phyloP scores from a whole-genome alignment of 2,113 vertebrate species.

The Pteropus alecto region DNA sequence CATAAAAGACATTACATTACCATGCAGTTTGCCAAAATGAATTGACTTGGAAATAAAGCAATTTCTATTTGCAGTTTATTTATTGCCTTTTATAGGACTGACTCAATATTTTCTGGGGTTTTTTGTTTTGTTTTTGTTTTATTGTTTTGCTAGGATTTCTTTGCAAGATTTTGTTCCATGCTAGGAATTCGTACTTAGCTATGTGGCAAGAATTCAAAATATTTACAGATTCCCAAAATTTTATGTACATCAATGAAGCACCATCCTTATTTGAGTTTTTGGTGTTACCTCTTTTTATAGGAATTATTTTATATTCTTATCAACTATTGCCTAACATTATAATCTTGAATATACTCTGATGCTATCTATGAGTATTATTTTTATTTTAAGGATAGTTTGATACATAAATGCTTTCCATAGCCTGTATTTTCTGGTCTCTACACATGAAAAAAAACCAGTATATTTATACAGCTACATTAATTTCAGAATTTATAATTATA shows the following conservation, averaged over 20 bases:
- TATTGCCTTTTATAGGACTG: constrained; percentile 53
- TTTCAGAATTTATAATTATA: constrained; percentile 68
- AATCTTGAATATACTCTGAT: neutral
- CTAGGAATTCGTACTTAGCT: constrained; percentile 43
- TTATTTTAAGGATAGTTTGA: constrained; percentile 51
- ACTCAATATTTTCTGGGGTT: constrained; percentile 43
- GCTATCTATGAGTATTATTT: neutral
- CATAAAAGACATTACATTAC: constrained; percentile 21
- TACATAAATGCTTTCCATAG: neutral
- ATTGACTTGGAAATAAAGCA: constrained; percentile 56
- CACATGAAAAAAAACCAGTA: neutral
- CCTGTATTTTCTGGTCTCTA: neutral
- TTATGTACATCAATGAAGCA: neutral
- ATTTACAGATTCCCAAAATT: constrained; percentile 11
- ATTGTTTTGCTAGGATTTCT: constrained; percentile 59
- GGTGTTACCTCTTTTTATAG: constrained; percentile 39
- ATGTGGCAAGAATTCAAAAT: constrained; percentile 54
- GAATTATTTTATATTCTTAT: constrained; percentile 38
- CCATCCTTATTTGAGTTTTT: constrained; percentile 20
- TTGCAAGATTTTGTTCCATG: constrained; percentile 16
- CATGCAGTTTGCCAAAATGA: constrained; percentile 46
- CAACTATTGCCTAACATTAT: constrained; percentile 43
- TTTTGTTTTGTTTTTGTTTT: constrained; percentile 32
- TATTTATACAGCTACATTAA: constrained; percentile 61
- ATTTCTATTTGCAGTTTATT: constrained; percentile 65